phyloP scores from a whole-genome alignment of 2,888 invertebrate species.

The Cheiracanthium punctorium region DNA sequence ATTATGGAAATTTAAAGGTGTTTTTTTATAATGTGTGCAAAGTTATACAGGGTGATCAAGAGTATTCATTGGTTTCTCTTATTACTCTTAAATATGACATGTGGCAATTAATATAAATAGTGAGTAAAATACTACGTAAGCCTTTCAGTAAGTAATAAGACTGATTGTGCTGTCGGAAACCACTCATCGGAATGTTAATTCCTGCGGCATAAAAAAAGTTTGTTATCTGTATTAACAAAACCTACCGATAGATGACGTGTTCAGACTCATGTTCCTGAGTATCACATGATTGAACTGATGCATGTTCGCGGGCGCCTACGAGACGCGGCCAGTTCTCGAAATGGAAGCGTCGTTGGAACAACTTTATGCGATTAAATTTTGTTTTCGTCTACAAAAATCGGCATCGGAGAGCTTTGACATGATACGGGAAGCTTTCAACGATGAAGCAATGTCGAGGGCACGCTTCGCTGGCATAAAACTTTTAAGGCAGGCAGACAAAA shows the following conservation, averaged over 20 bases:
- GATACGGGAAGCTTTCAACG: not conserved
- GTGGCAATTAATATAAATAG: no score
- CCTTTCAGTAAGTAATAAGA: not conserved
- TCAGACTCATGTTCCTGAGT: not conserved
- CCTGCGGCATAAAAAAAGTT: not conserved
- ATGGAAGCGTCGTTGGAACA: slow-evolving; percentile 7
- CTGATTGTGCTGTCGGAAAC: not conserved
- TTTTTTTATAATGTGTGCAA: no score
- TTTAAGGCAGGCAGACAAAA: no score
- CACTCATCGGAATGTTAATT: not conserved
- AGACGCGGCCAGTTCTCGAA: not conserved
- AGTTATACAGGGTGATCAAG: no score
- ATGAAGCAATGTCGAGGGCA: not conserved
- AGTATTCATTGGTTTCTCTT: no score
- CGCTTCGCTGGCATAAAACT: no score
- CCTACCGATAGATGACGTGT: not conserved
- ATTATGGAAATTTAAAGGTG: no score
- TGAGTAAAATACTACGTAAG: no score
- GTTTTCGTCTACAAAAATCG: slow-evolving; percentile 2
- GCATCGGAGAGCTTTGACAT: not conserved
- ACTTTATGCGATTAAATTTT: not conserved
- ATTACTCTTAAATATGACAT: no score
- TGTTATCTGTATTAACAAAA: not conserved
- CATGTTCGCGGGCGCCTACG: no score
- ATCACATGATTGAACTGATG: not conserved